Percentiles rank a stretch among this genome's conserved stretches.
phyloP scores from a whole-genome alignment of 1,140 invertebrate species.

The Procambarus clarkii region DNA sequence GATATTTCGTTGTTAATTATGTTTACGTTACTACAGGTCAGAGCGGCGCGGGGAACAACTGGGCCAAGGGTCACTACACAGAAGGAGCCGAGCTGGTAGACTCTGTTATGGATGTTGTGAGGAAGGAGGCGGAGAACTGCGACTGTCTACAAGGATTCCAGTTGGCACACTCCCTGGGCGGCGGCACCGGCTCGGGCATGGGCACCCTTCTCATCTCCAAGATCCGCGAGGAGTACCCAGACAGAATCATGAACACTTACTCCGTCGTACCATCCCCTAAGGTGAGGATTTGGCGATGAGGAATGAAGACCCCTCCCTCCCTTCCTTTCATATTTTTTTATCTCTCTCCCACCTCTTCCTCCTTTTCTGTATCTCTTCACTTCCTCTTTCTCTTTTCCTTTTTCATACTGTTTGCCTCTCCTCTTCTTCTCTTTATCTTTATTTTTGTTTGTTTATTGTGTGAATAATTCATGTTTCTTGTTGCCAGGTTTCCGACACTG shows the following conservation, averaged over 20 bases:
- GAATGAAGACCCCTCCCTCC: not conserved
- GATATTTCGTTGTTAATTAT: no score
- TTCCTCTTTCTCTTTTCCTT: not conserved
- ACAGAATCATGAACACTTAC: conserved; percentile 52
- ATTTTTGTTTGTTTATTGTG: not conserved
- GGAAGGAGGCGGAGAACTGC: conserved; percentile 51
- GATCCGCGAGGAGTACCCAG: conserved; percentile 52
- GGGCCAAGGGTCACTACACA: conserved; percentile 51
- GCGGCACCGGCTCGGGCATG: conserved; percentile 24
- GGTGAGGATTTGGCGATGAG: not conserved
- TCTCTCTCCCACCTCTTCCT: not conserved
- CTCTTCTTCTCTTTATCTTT: not conserved
- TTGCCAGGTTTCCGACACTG: conserved; percentile 43
- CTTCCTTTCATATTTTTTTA: not conserved
- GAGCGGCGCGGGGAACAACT: conserved; percentile 47
- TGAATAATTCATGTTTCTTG: not conserved
- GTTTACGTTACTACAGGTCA: conserved; percentile 15
- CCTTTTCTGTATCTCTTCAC: not conserved
- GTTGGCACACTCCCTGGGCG: conserved; percentile 35
- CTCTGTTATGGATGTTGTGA: conserved; percentile 45
- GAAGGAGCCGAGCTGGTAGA: conserved; percentile 49
- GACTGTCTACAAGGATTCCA: conserved; percentile 51
- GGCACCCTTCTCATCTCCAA: conserved; percentile 47
- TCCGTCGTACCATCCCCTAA: conserved; percentile 36
- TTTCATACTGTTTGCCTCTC: not conserved